Evolutionary conservation across 2,113 vertebrate species (phyloP).

Genomic region (Nothoprocta perdicaria): DNA sequence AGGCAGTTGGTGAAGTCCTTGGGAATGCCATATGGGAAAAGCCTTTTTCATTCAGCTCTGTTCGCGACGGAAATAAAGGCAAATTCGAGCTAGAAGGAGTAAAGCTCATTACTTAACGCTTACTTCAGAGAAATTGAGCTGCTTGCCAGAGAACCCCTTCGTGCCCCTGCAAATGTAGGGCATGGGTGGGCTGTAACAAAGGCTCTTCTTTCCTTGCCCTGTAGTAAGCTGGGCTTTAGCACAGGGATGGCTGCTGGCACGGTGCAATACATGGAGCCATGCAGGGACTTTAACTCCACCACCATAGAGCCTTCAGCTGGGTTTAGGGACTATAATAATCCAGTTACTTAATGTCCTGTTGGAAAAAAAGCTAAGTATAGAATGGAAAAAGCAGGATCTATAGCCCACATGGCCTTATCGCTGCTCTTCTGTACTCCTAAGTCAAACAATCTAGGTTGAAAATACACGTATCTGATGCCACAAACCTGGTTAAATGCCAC

Average conservation of each 20-base stretch:
- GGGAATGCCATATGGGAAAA: not conserved
- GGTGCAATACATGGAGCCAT: fast-evolving
- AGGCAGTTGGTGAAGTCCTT: not conserved
- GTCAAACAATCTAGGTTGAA: not conserved
- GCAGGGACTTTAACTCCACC: not conserved
- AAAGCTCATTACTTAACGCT: constrained; percentile 40
- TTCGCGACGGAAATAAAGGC: not conserved
- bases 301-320: not conserved
- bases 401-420: not conserved
- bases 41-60: not conserved
- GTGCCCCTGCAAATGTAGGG: not conserved
- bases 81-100: not conserved
- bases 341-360: not conserved
- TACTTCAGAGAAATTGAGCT: not conserved
- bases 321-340: not conserved
- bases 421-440: not conserved
- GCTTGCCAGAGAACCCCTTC: not conserved
- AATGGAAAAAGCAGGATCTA: not conserved
- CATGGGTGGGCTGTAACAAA: not conserved
- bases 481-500: not conserved
- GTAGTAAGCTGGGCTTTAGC: not conserved
- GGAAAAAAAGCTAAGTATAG: not conserved
- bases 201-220: not conserved
- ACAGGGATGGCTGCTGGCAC: fast-evolving
- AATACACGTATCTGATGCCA: fast-evolving